Percentiles rank a stretch among this genome's conserved stretches.
Conservation (phyloP, 2,797 vertebrate species). For the Pachyuromys duprasi region DNA sequence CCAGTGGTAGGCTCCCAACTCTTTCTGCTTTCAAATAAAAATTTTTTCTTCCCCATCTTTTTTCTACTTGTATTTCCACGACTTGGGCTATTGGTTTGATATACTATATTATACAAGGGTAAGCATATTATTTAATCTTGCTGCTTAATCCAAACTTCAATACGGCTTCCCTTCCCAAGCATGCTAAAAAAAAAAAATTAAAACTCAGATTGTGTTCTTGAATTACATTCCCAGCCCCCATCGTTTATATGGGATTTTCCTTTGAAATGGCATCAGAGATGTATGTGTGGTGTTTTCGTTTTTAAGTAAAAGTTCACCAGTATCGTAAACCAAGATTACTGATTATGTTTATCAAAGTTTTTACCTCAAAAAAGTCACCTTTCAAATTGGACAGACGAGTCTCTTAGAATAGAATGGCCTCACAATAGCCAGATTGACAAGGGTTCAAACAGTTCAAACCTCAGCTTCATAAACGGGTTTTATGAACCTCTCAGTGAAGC, state of each 20-base stretch:
- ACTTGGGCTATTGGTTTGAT: not conserved
- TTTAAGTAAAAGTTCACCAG: not conserved
- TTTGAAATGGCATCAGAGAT: conserved; percentile 19
- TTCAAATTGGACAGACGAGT: not conserved
- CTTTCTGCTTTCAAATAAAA: conserved; percentile 38
- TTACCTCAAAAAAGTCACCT: not conserved
- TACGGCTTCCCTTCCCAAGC: not conserved
- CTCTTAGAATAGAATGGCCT: not conserved
- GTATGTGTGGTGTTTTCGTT: not conserved
- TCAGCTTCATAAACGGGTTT: not conserved
- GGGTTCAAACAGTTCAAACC: not conserved
- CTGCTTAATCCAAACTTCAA: not conserved
- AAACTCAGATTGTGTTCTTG: not conserved
- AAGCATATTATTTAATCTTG: not conserved
- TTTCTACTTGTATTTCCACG: not conserved
- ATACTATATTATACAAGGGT: not conserved
- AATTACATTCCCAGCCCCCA: not conserved
- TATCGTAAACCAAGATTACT: not conserved
- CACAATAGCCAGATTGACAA: not conserved
- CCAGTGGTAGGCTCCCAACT: not conserved
- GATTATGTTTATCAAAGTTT: not conserved
- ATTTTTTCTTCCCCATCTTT: not conserved
- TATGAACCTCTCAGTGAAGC: not conserved
- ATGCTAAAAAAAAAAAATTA: not conserved
- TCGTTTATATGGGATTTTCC: conserved; percentile 33